These are phyloP conservation scores for Eidolon dupreanum DNA, from an alignment of 2,797 vertebrate genomes.

Conservation along the genomic window DNA sequence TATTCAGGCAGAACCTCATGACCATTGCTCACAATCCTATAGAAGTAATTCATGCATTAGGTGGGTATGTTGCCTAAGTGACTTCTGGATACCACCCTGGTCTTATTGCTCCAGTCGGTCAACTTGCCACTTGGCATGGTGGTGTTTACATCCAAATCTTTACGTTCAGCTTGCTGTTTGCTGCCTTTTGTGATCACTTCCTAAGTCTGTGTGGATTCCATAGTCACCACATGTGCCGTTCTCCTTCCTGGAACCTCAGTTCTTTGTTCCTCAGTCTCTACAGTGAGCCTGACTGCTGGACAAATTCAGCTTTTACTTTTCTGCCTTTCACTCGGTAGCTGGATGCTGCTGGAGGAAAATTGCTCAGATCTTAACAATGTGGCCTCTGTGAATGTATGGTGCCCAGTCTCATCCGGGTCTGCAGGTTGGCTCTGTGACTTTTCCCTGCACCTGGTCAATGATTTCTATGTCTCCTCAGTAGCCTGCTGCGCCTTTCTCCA, in stretches of 20 bases:
- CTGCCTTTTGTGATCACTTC: not conserved
- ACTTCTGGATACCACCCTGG: not conserved
- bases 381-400: not conserved
- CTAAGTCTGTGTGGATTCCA: not conserved
- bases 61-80: not conserved
- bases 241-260: not conserved
- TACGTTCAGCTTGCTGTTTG: not conserved
- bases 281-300: not conserved
- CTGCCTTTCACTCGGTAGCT: not conserved
- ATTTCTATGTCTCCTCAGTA: not conserved
- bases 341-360: not conserved
- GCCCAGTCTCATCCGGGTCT: not conserved
- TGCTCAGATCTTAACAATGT: not conserved
- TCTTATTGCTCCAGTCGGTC: not conserved
- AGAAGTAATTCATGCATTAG: not conserved
- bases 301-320: not conserved
- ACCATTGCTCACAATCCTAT: not conserved
- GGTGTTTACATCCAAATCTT: not conserved
- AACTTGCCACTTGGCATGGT: not conserved
- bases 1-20: not conserved
- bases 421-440: not conserved
- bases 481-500: not conserved
- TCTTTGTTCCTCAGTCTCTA: not conserved
- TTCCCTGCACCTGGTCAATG: not conserved
- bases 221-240: not conserved